Conservation (phyloP, 2,113 vertebrate species). For the Alaudala cheleensis region DNA sequence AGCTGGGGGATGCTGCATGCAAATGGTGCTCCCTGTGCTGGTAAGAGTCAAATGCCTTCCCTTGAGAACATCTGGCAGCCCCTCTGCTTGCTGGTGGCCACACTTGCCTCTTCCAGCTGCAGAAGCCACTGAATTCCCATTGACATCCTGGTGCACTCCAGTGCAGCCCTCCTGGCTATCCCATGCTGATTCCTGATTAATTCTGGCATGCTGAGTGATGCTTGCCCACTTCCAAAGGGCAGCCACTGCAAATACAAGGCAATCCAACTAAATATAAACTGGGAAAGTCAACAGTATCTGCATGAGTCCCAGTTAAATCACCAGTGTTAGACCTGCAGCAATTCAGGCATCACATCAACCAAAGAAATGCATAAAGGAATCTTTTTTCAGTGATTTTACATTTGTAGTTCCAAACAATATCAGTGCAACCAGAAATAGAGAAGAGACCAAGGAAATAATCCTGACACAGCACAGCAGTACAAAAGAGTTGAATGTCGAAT, state of each 20-base stretch:
- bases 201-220: rapidly evolving
- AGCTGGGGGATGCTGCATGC: neutral
- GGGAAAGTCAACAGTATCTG: neutral
- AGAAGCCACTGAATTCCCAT: neutral
- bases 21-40: neutral
- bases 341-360: neutral
- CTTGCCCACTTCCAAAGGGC: neutral
- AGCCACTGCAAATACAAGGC: neutral
- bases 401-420: neutral
- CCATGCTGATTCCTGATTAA: neutral
- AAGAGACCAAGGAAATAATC: neutral
- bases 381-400: neutral
- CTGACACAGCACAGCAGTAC: neutral
- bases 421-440: neutral
- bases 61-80: neutral
- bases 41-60: neutral
- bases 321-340: neutral
- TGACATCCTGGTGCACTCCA: too few relatives aligned
- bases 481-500: neutral
- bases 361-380: neutral
- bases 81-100: neutral
- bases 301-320: neutral
- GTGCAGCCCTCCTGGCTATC: neutral
- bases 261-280: neutral
- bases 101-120: neutral